Conservation (phyloP, 2,113 vertebrate genomes). For the Sapajus apella region DNA sequence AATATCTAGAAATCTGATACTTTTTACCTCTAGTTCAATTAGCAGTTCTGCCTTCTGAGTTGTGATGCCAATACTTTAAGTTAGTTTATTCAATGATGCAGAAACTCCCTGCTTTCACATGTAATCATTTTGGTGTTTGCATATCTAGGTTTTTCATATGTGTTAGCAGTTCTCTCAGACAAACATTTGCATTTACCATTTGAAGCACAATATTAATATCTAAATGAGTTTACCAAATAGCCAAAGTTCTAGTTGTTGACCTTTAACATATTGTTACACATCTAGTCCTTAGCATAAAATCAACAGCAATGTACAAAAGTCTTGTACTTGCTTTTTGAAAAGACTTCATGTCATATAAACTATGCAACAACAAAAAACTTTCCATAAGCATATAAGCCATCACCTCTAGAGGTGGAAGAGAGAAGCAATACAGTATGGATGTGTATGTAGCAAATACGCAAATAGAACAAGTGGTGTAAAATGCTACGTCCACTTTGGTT, state of each 20-base stretch:
- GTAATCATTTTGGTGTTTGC: slow-evolving; percentile 33
- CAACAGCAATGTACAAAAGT: not conserved
- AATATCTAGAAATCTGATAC: slow-evolving; percentile 55
- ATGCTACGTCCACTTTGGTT: not conserved
- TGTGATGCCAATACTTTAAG: slow-evolving; percentile 20
- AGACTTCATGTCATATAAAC: not conserved
- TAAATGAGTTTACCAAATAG: not conserved
- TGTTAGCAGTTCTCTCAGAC: not conserved
- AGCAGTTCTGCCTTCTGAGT: slow-evolving; percentile 46
- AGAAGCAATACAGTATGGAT: not conserved
- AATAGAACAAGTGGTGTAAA: not conserved
- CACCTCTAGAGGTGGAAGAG: not conserved
- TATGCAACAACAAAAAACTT: not conserved
- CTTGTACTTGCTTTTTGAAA: not conserved
- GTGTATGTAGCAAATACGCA: not conserved
- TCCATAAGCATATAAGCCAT: not conserved
- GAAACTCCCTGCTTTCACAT: slow-evolving; percentile 31
- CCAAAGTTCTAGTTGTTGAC: not conserved
- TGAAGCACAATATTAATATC: not conserved
- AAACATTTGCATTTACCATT: slow-evolving; percentile 6
- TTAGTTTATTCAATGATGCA: slow-evolving; percentile 46
- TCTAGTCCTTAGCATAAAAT: not conserved
- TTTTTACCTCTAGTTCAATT: slow-evolving; percentile 49
- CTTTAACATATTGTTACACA: not conserved
- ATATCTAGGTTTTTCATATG: slow-evolving; percentile 20